phyloP scores from a whole-genome alignment of 2,797 vertebrate genomes.

The Picus viridis region DNA sequence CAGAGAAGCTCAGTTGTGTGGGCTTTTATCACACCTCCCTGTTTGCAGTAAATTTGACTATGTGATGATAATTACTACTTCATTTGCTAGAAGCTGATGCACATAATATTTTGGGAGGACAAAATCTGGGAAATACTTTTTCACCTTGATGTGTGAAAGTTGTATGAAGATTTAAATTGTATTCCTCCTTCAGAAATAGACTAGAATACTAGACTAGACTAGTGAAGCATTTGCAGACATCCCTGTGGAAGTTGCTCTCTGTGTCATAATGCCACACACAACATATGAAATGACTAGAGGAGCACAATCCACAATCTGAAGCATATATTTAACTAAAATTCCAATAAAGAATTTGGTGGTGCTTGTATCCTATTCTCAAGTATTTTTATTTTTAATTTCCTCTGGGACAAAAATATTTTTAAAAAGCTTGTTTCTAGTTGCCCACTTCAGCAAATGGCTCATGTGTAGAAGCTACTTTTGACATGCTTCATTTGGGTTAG shows the following conservation, averaged over 20 bases:
- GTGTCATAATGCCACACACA: not conserved
- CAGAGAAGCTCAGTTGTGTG: not conserved
- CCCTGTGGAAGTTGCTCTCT: not conserved
- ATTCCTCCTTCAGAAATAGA: not conserved
- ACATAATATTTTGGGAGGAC: not conserved
- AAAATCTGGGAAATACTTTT: not conserved
- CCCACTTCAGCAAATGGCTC: not conserved
- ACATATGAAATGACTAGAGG: not conserved
- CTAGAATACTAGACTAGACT: too few species aligned
- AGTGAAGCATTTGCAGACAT: not conserved
- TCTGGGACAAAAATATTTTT: not conserved
- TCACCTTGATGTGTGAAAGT: not conserved
- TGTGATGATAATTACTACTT: not conserved
- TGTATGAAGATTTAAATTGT: not conserved
- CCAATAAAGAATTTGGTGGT: not conserved
- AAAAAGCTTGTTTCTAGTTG: conserved; percentile 8
- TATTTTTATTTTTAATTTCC: conserved; percentile 6
- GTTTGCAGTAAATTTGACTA: not conserved
- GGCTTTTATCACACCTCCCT: not conserved
- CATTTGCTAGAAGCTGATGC: not conserved
- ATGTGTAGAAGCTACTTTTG: not conserved
- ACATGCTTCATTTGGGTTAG: not conserved
- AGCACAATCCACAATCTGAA: not conserved
- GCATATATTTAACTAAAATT: not conserved
- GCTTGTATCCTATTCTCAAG: not conserved